A percentile compares a stretch with the other conserved stretches of the same genome.
phyloP scores from a whole-genome alignment of 2,888 invertebrate genomes.

The Heliconius ismenius region DNA sequence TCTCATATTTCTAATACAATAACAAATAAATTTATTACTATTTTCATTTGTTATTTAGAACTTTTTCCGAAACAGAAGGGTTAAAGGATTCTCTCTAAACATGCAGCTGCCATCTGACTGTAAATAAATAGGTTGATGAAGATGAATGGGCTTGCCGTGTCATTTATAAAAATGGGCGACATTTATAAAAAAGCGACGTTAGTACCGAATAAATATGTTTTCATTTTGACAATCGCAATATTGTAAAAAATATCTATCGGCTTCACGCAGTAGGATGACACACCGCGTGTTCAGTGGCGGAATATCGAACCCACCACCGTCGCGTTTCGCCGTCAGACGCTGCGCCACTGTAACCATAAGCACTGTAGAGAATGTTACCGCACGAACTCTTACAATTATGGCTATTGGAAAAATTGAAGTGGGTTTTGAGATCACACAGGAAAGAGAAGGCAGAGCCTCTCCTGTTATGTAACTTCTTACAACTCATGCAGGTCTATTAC shows the following conservation, averaged over 20 bases:
- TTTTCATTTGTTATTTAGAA: no score
- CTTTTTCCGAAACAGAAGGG: no score
- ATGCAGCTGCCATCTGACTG: neutral
- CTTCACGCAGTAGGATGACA: no score
- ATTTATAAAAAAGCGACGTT: neutral
- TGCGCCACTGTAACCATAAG: neutral
- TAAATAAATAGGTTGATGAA: neutral
- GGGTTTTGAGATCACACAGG: slow-evolving; percentile 23
- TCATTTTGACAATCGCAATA: no score
- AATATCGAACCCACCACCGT: no score
- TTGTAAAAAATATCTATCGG: no score
- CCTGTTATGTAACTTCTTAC: neutral
- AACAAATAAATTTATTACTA: no score
- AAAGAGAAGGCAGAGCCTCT: neutral
- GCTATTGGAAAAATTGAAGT: slow-evolving; percentile 25
- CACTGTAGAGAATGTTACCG: neutral
- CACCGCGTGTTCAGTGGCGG: no score
- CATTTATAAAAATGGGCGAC: neutral
- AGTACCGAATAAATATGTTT: neutral
- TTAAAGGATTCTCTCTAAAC: no score
- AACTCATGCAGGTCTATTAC: neutral
- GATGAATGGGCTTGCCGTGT: neutral
- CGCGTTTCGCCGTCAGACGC: no score
- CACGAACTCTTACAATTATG: slow-evolving; percentile 18
- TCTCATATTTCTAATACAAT: no score